These are phyloP conservation scores for Dipodomys spectabilis DNA, from an alignment of 2,113 vertebrate species.

Conservation along the genomic window DNA sequence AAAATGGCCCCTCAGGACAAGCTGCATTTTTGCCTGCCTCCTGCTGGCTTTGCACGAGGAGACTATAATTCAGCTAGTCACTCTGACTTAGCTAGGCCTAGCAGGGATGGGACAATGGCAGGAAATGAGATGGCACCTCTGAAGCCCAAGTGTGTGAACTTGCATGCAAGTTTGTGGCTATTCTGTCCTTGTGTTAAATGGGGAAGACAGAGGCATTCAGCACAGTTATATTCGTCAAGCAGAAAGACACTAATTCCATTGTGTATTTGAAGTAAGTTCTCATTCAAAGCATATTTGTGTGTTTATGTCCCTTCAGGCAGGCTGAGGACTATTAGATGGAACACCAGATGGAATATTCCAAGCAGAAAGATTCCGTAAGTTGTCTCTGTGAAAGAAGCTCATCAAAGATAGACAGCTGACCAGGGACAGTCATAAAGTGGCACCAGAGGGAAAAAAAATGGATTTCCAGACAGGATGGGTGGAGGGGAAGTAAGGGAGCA, in stretches of 20 bases:
- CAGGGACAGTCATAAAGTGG: background rate
- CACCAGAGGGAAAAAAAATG: slow-evolving; percentile 3
- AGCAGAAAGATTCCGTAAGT: background rate
- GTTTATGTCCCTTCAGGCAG: background rate
- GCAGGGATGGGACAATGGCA: background rate
- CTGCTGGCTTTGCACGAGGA: background rate
- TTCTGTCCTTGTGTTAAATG: background rate
- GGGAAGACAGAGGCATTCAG: background rate
- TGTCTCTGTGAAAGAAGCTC: background rate
- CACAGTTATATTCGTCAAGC: background rate
- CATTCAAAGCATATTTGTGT: background rate
- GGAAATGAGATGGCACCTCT: background rate
- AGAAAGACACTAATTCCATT: background rate
- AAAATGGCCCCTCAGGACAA: background rate
- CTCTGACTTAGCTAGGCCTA: background rate
- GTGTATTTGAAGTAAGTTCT: background rate
- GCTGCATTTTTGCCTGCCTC: background rate
- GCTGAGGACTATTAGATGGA: background rate
- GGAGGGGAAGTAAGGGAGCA: slow-evolving; percentile 46
- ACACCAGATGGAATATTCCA: background rate
- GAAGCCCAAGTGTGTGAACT: background rate
- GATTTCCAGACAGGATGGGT: slow-evolving; percentile 43
- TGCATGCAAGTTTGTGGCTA: background rate
- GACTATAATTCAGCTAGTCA: background rate
- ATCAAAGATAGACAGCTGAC: background rate